These are phyloP conservation scores for Dipodomys merriami DNA, from an alignment of 2,113 vertebrate genomes.

Conservation along the genomic window DNA sequence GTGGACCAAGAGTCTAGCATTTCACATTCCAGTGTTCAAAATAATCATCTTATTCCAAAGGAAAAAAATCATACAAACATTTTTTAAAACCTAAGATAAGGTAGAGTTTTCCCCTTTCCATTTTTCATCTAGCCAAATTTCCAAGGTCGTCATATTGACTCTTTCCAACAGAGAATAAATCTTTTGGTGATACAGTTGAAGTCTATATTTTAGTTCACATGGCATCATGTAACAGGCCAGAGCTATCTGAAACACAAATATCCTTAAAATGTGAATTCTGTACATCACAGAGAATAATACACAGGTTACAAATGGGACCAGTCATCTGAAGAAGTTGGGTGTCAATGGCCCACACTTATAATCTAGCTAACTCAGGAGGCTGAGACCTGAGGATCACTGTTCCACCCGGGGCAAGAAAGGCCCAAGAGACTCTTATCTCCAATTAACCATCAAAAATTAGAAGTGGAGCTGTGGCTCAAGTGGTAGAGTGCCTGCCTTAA, in stretches of 20 bases:
- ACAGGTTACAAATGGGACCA: not conserved
- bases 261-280: not conserved
- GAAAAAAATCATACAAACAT: not conserved
- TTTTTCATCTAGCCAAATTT: constrained; percentile 29
- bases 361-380: too few species aligned
- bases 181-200: not conserved
- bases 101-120: not conserved
- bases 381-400: too few species aligned
- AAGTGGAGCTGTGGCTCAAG: too few species aligned
- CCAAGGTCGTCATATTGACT: not conserved
- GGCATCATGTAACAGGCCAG: not conserved
- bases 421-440: too few species aligned
- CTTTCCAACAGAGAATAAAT: not conserved
- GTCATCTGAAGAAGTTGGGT: not conserved
- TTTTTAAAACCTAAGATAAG: not conserved
- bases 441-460: too few species aligned
- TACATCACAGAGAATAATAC: not conserved
- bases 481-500: too few species aligned
- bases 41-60: not conserved
- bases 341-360: too few species aligned
- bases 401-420: too few species aligned
- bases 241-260: not conserved
- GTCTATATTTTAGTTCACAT: not conserved
- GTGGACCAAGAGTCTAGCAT: not conserved
- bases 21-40: constrained; percentile 29